Evolutionary conservation across 2,113 vertebrate species (phyloP).

Genomic region (Isurus oxyrinchus): DNA sequence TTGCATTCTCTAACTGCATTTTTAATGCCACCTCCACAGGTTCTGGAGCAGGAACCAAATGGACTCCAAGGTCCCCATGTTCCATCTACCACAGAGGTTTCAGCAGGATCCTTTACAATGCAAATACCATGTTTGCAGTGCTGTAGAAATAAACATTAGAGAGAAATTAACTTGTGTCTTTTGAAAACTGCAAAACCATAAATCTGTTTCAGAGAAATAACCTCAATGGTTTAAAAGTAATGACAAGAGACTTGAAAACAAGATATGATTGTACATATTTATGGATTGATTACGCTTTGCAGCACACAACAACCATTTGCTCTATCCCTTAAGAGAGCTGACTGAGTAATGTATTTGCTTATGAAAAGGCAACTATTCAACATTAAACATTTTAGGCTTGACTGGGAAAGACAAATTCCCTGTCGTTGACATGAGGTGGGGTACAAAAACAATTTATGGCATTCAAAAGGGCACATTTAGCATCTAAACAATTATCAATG

Average conservation of each 20-base stretch:
- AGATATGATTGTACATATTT: not conserved
- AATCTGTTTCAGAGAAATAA: not conserved
- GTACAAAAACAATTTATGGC: not conserved
- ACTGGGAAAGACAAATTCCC: not conserved
- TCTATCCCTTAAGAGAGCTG: not conserved
- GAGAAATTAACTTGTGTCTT: not conserved
- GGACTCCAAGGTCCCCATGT: conserved; percentile 93
- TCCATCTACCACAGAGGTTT: conserved; percentile 66
- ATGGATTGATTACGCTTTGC: not conserved
- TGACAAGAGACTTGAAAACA: not conserved
- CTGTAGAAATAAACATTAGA: conserved; percentile 52
- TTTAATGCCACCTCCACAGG: conserved; percentile 90
- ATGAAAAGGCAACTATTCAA: not conserved
- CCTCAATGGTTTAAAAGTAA: not conserved
- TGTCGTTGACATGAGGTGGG: not conserved
- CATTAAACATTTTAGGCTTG: not conserved
- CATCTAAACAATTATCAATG: not conserved
- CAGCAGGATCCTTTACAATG: conserved; percentile 73
- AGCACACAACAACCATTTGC: not conserved
- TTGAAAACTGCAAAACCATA: not conserved
- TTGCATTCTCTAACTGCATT: conserved; percentile 85
- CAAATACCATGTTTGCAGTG: conserved; percentile 91
- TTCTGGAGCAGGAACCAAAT: conserved; percentile 86
- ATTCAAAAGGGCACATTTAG: not conserved
- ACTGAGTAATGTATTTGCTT: not conserved